Percentiles rank a stretch among this genome's conserved stretches.
These are phyloP conservation scores for Chiroxiphia lanceolata DNA, from an alignment of 2,797 vertebrate genomes.

Conservation along the genomic window DNA sequence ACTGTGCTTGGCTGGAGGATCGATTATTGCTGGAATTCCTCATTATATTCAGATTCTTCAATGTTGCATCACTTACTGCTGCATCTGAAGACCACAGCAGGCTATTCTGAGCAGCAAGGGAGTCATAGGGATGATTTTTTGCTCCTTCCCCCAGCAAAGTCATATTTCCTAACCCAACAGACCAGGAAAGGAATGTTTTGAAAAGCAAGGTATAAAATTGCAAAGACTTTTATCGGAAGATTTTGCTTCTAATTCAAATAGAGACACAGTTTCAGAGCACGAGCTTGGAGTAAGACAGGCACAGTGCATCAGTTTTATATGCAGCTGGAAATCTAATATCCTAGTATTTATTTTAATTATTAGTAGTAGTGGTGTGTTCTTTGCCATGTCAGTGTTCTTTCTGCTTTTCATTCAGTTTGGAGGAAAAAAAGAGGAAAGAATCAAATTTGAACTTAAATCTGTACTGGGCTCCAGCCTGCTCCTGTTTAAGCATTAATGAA, in stretches of 20 bases:
- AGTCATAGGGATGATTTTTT: not conserved
- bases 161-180: not conserved
- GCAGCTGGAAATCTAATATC: not conserved
- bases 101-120: not conserved
- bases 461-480: not conserved
- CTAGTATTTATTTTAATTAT: constrained; percentile 16
- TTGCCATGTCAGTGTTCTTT: not conserved
- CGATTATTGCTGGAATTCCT: not conserved
- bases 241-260: not conserved
- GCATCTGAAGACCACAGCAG: not conserved
- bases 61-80: not conserved
- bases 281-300: not conserved
- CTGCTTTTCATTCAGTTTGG: not conserved
- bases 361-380: not conserved
- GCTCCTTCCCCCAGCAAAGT: not conserved
- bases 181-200: not conserved
- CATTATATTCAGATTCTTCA: not conserved
- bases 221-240: not conserved
- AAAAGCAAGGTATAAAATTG: not conserved
- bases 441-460: not conserved
- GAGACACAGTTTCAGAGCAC: not conserved
- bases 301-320: not conserved
- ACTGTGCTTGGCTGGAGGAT: not conserved
- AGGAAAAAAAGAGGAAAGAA: not conserved
- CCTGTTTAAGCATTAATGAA: not conserved